Base-by-base conservation (phyloP, 2,797 vertebrate species). In the Momotus momota region DNA sequence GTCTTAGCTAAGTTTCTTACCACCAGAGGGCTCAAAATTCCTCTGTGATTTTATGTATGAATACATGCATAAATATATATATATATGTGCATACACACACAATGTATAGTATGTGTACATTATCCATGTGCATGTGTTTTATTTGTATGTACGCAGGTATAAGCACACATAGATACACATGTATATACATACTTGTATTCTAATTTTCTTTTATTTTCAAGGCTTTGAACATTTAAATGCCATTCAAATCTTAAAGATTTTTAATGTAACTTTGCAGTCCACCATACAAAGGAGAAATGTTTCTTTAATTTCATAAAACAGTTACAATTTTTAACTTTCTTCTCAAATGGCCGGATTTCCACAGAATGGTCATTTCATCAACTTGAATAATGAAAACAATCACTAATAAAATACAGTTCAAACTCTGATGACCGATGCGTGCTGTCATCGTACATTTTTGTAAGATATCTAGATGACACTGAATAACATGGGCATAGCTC, bases 11-110 rank as follows among this genome's bases (percentile, higher is more conserved):
- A n/a, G 33, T 73, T 93, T 81, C 52, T 94, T 77, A 49, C 96
- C 96, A 96, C 95, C 95, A 97, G 96, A 96, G 95, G 96, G 96
- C 96, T 94, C 90, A 96, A 81, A 94, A 86, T 67, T 93, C 88
- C 91, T 91, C 12, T 60, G 14, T 18, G 46, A 73, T 60, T 79
- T 78, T 83, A 43, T 60, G 23, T 41, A 54, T 33, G 58, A 52
- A 51, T 31, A 25, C 7, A 49, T 18, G 6, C 12, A 55, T 60
- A 79, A 80, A 73, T 7, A 38, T 31, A 65, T 19, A 18, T 7
- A 52, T 2, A 49, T 19, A 71, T 9, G 48, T 9, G 48, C 19
- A 72, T 9, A 62, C 4, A 43, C 1, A 54, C 12, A 25, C 21
- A 72, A 33, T 7, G 14, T n/a, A 49, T 61, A 18, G 43, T 40